Conservation (phyloP, 1,140 invertebrate species). For the Drosophila nigrodunni region DNA sequence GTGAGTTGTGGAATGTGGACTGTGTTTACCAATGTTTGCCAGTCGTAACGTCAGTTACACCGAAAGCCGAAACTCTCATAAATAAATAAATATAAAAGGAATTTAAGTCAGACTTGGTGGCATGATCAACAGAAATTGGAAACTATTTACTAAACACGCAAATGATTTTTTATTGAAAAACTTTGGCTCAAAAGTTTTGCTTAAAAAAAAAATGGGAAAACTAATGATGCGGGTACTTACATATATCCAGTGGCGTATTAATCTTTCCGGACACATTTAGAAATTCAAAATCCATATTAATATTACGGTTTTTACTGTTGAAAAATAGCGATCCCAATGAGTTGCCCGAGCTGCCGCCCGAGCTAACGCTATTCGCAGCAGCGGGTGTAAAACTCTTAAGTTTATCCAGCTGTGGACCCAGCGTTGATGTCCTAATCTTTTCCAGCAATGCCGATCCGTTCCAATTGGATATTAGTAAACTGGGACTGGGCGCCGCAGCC, state of each 20-base stretch:
- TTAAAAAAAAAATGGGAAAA: not conserved
- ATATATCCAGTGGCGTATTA: slow-evolving; percentile 62
- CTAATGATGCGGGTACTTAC: slow-evolving; percentile 48
- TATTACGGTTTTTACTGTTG: slow-evolving; percentile 51
- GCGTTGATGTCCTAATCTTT: slow-evolving; percentile 58
- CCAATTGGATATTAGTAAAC: slow-evolving; percentile 66
- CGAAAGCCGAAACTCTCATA: slow-evolving; percentile 47
- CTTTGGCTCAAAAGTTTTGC: not conserved
- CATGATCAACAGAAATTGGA: slow-evolving; percentile 40
- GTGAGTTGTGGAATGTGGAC: slow-evolving; percentile 48
- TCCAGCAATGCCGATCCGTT: slow-evolving; percentile 64
- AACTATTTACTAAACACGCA: not conserved
- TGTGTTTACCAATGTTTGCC: slow-evolving; percentile 28
- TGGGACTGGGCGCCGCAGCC: slow-evolving; percentile 59
- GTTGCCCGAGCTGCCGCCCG: slow-evolving; percentile 31
- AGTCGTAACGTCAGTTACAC: slow-evolving; percentile 19
- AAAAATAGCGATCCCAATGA: slow-evolving; percentile 51
- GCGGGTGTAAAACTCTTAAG: slow-evolving; percentile 57
- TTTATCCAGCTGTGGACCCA: slow-evolving; percentile 62
- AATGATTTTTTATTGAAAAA: not conserved
- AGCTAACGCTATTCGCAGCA: slow-evolving; percentile 61
- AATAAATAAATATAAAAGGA: slow-evolving; percentile 38
- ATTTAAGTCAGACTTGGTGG: slow-evolving; percentile 2
- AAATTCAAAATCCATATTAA: slow-evolving; percentile 51
- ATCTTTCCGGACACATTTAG: slow-evolving; percentile 68